Evolutionary conservation across 2,113 vertebrate genomes (phyloP), one percentile per base, ranked within the genome.

Genomic region (Ellobius talpinus): DNA sequence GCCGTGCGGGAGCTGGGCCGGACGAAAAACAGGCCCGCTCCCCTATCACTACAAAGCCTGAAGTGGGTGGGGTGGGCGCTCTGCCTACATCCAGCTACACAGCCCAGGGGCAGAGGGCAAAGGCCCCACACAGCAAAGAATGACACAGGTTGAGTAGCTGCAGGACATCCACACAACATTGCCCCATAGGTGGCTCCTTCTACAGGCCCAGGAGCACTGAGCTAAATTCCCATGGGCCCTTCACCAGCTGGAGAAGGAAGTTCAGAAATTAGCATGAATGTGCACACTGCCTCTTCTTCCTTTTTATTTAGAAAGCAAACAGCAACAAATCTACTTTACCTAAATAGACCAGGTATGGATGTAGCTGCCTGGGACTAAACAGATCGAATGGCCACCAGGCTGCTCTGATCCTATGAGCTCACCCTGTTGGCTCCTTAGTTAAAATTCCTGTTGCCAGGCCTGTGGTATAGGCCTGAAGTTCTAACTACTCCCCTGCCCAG

Each of bases 281-380:
- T 55, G 58, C 92, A 95, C 78, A 55, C 81, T n/a, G 4, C 33
- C n/a, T 47, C 47, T 66, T 39, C 36, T 0, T 47, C 89, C 91
- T 52, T 63, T 72, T 72, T 50, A 84, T 26, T 58, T 45, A 70
- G 55, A 87, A 89, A 45, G n/a, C 26, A 74, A 87, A n/a, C 31
- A 70, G 29, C 70, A n/a, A 29, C n/a, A 65, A 36, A 19, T 24
- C 36, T 96, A 93, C 91, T 66, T 66, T 31, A 97, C 42, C 2
- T 92, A 94, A 96, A 88, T 19, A 85, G 90, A 66, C 92, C 89
- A n/a, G 86, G 91, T 26, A 95, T 23, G 93, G 13, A 14, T 68
- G 3, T 29, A 66, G 50, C 78, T 94, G 13, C 11, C 23, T 11
- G 42, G 77, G 17, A 63, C 55, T 45, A 84, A 79, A 70, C 47